Conservation (phyloP, 2,113 vertebrate genomes). For the Chunga burmeisteri region DNA sequence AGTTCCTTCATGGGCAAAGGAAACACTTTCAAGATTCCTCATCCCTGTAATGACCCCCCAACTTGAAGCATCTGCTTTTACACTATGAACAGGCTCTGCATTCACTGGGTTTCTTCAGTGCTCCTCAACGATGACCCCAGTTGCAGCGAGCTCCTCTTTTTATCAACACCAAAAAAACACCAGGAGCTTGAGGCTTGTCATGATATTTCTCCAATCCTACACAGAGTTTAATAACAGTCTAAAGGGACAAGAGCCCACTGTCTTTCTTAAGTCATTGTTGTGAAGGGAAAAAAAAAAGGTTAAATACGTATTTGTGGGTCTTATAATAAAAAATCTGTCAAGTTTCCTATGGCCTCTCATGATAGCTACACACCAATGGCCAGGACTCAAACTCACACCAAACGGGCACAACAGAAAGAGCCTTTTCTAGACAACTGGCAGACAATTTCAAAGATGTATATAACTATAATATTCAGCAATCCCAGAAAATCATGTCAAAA, state of each 20-base stretch:
- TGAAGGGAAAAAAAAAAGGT: accelerated
- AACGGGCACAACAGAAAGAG: not conserved
- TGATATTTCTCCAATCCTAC: accelerated
- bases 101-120: not conserved
- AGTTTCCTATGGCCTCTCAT: not conserved
- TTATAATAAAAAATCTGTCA: not conserved
- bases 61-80: not conserved
- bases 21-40: not conserved
- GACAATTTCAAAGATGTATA: not conserved
- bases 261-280: not conserved
- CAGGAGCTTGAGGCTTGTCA: not conserved
- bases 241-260: not conserved
- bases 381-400: not conserved
- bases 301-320: not conserved
- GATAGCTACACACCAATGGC: not conserved
- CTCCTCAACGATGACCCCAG: not conserved
- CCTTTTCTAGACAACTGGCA: not conserved
- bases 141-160: not conserved
- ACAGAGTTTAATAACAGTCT: not conserved
- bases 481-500: not conserved
- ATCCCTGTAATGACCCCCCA: not conserved
- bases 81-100: not conserved
- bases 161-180: not conserved
- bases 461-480: not conserved
- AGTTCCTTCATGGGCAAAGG: not conserved